phyloP scores from a whole-genome alignment of 2,888 invertebrate species.

The Meandrusa payeni region DNA sequence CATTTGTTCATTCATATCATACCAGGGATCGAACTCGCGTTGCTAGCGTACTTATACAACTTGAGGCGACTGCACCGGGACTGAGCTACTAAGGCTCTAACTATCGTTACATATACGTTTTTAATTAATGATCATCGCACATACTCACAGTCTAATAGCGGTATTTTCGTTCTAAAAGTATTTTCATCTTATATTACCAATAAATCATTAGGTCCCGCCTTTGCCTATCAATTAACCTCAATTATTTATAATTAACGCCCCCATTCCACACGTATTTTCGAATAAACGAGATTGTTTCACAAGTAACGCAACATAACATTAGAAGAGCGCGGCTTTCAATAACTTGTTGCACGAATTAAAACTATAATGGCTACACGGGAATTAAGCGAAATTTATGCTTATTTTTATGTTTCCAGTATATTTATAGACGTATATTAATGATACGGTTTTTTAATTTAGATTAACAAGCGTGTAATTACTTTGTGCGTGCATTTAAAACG shows the following conservation, averaged over 20 bases:
- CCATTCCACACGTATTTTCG: slow-evolving; percentile 28
- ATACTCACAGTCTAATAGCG: slow-evolving; percentile 8
- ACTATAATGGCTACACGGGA: slow-evolving; percentile 20
- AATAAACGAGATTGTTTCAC: slow-evolving; percentile 21
- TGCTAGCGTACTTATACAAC: too few species aligned
- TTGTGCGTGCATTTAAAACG: slow-evolving; percentile 49
- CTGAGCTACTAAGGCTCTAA: too few species aligned
- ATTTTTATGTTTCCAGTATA: slow-evolving; percentile 25
- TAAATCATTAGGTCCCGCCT: slow-evolving; percentile 32
- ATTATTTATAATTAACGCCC: slow-evolving; percentile 38
- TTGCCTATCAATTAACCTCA: slow-evolving; percentile 39
- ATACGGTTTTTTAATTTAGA: slow-evolving; percentile 62
- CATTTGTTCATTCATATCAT: too few species aligned
- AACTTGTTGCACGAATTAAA: slow-evolving; percentile 23
- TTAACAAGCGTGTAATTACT: slow-evolving; percentile 64
- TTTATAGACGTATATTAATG: slow-evolving; percentile 55
- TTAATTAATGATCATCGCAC: background rate
- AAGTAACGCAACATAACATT: slow-evolving; percentile 18
- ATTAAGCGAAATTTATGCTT: slow-evolving; percentile 29
- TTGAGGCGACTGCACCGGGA: too few species aligned
- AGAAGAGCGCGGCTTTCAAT: slow-evolving; percentile 19
- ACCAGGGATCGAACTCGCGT: too few species aligned
- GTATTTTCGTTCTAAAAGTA: slow-evolving; percentile 8
- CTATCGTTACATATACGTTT: too few species aligned
- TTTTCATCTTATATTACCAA: slow-evolving; percentile 20